phyloP scores from a whole-genome alignment of 2,888 invertebrate genomes.

The Clistopyga incitator region DNA sequence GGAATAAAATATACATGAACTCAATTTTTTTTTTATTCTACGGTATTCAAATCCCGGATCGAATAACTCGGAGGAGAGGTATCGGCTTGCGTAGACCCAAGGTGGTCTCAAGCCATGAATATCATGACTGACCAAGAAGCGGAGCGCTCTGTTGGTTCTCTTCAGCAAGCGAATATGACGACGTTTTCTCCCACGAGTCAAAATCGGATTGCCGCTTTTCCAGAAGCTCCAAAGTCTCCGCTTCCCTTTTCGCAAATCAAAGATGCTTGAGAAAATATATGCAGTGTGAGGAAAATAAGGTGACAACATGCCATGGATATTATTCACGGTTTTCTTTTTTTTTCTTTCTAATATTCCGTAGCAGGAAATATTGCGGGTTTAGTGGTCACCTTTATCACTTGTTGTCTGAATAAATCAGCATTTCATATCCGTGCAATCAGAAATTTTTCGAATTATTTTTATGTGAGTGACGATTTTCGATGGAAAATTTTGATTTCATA shows the following conservation, averaged over 20 bases:
- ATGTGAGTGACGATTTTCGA: not conserved
- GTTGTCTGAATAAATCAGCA: not conserved
- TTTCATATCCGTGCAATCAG: not conserved
- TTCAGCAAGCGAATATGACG: conserved; percentile 10
- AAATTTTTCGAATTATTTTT: not conserved
- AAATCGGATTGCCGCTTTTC: conserved; percentile 56
- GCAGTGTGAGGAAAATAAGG: not conserved
- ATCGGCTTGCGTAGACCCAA: conserved; percentile 78
- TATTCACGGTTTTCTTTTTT: conserved; percentile 4
- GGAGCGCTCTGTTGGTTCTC: conserved; percentile 11
- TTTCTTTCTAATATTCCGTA: not conserved
- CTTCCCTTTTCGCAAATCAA: conserved; percentile 26
- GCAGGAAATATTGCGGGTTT: not conserved
- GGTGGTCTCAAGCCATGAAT: conserved; percentile 84
- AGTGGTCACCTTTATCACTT: conserved; percentile 13
- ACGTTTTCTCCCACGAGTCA: conserved; percentile 32
- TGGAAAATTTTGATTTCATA: no score
- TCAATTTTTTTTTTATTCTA: conserved; percentile 70
- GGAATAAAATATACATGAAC: conserved; percentile 83
- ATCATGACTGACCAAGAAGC: conserved; percentile 82
- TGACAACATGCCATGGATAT: not conserved
- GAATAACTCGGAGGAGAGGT: conserved; percentile 78
- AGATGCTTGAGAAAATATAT: conserved; percentile 28
- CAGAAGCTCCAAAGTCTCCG: conserved; percentile 9
- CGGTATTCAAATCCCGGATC: conserved; percentile 83